phyloP scores from a whole-genome alignment of 1,140 invertebrate genomes.

The Hyphantria cunea region DNA sequence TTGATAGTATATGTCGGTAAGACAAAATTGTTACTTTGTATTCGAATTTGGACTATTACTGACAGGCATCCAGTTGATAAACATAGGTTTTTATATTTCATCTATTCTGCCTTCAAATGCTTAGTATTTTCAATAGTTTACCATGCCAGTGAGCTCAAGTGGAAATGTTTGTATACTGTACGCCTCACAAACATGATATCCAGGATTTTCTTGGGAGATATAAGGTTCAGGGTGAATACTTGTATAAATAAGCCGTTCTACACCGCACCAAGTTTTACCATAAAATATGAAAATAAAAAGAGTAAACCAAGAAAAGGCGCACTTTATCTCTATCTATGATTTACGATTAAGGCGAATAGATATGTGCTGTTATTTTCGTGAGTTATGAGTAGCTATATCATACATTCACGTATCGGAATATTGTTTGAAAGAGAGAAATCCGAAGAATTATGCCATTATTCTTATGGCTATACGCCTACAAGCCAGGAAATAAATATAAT shows the following conservation, averaged over 20 bases:
- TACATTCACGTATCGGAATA: slow-evolving; percentile 1
- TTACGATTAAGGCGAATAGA: slow-evolving; percentile 51
- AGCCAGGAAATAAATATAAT: too few relatives aligned
- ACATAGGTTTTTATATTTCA: too few relatives aligned
- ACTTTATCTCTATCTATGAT: slow-evolving; percentile 55
- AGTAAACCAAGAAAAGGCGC: slow-evolving; percentile 40
- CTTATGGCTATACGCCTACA: too few relatives aligned
- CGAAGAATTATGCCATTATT: not conserved
- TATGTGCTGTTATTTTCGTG: slow-evolving; percentile 37
- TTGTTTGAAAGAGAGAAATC: not conserved
- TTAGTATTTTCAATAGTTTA: slow-evolving; percentile 14
- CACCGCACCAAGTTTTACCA: slow-evolving; percentile 45
- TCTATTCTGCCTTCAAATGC: too few relatives aligned
- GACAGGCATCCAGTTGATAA: too few relatives aligned
- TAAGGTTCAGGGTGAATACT: slow-evolving; percentile 41
- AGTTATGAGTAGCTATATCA: slow-evolving; percentile 1
- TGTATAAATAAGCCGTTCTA: slow-evolving; percentile 63
- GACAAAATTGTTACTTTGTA: too few relatives aligned
- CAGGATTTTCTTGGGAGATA: slow-evolving; percentile 40
- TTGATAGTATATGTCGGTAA: too few relatives aligned
- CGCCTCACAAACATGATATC: slow-evolving; percentile 22
- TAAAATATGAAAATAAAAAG: slow-evolving; percentile 53
- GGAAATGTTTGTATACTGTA: slow-evolving; percentile 26
- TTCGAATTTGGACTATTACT: too few relatives aligned
- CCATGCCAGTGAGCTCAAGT: slow-evolving; percentile 7